Base-by-base conservation (phyloP, 1,140 invertebrate species). In the Sesamia nonagrioides region DNA sequence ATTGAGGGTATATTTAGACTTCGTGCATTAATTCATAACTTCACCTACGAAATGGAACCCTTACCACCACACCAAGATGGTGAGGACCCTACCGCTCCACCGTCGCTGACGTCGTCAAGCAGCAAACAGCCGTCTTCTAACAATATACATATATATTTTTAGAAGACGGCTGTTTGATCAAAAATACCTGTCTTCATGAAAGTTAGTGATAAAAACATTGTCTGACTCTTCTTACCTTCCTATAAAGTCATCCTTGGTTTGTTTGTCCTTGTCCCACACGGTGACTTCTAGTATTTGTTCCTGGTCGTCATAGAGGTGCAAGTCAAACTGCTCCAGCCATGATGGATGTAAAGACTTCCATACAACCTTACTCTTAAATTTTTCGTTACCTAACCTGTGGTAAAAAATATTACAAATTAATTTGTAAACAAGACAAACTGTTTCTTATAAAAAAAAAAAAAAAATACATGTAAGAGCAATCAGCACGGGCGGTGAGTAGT, bases 241-340 rank as follows among this genome's bases (percentile, higher is more conserved):
- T 95, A 99, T 97, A 80, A 98, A 97, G 89, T 98, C 98, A 91
- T 99, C 98, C 85, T 97, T 97, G 8, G 97, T 96, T 82, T 97
- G 96, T 72, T 97, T 96, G 87, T 98, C 98, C 86, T 98, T 98
- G 89, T 99, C 98, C 96, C 97, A 99, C 0, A 99, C 97, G 0
- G 97, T 97, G 6, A 99, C 97, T 92, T 99, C 98, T 42, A 99
- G 94, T 61, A 98, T 96, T 91, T 98, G 98, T 58, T 97, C 96
- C 78, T 97, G 93, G 82, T 99, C 98, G 85, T 99, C 98, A 91
- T 98, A 99, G 7, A 99, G 96, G 91, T 99, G 98, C 8, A 99
- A 96, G 92, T 99, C 99, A 92, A 99, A 99, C 93, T 99, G 99
- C 89, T 99, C 99, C 88, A 99, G 89, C 99, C 99, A 99, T 82